Evolutionary conservation across 23 tunicate genomes (phyloP).

Genomic region (Styela plicata): DNA sequence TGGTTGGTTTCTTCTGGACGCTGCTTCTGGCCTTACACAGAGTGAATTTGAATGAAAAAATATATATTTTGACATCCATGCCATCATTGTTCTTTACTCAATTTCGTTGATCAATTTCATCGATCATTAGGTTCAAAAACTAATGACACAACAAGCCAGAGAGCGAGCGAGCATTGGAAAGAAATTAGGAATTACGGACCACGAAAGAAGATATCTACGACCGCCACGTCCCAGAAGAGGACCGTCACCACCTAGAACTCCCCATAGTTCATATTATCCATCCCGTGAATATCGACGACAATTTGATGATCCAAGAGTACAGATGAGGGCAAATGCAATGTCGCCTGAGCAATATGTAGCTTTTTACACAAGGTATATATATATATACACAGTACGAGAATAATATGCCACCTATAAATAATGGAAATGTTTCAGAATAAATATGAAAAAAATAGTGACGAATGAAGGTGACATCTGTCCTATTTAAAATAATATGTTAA

Average conservation of each 20-base stretch:
- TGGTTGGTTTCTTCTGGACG: too few species aligned
- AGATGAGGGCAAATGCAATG: slow-evolving; percentile 9
- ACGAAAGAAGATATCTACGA: neutral
- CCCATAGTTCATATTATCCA: slow-evolving; percentile 22
- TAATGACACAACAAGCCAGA: slow-evolving; percentile 58
- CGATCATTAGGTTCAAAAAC: slow-evolving; percentile 44
- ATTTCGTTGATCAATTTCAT: too few species aligned
- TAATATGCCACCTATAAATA: too few species aligned
- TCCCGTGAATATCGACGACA: slow-evolving; percentile 12
- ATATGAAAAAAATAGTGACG: too few species aligned
- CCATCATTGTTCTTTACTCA: too few species aligned
- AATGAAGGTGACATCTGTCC: too few species aligned
- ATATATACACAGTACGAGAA: too few species aligned
- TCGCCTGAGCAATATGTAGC: slow-evolving; percentile 18
- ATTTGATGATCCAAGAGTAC: neutral
- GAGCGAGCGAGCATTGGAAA: slow-evolving; percentile 17
- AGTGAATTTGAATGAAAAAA: too few species aligned
- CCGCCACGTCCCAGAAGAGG: neutral
- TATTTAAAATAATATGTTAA: too few species aligned
- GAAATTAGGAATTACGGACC: neutral
- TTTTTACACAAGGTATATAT: slow-evolving; percentile 22
- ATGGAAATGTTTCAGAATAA: too few species aligned
- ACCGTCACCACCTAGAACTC: slow-evolving; percentile 20
- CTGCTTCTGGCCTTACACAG: too few species aligned
- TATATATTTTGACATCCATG: too few species aligned